These are phyloP conservation scores for Entosphenus tridentatus DNA, from an alignment of 2,113 vertebrate species.

Conservation along the genomic window DNA sequence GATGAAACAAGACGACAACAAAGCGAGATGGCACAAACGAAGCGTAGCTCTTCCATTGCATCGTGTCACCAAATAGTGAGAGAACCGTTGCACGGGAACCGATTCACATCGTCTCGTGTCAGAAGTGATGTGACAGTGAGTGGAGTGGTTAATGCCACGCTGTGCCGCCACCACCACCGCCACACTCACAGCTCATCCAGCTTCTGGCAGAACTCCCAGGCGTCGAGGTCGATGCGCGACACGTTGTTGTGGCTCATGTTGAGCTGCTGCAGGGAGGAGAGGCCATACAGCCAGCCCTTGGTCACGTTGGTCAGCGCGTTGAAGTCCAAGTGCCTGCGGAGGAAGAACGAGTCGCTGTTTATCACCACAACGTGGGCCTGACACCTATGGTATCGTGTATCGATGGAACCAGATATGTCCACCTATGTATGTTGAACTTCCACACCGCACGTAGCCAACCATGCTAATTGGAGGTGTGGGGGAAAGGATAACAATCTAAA, in stretches of 20 bases:
- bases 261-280: constrained; percentile 57
- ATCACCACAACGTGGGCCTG: too few species aligned
- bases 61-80: neutral
- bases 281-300: constrained; percentile 89
- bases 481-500: too few species aligned
- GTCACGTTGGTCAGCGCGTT: constrained; percentile 88
- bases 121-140: constrained; percentile 21
- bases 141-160: constrained; percentile 18
- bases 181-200: constrained; percentile 70
- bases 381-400: too few species aligned
- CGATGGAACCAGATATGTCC: too few species aligned
- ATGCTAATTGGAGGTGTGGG: too few species aligned
- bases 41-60: constrained; percentile 4
- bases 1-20: neutral
- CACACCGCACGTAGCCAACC: too few species aligned
- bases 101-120: constrained; percentile 27
- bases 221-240: constrained; percentile 55
- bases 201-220: constrained; percentile 94
- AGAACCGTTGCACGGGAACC: constrained; percentile 24
- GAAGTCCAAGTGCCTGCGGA: constrained; percentile 64
- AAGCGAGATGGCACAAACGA: neutral
- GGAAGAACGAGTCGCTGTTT: constrained; percentile 5
- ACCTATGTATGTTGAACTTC: too few species aligned
- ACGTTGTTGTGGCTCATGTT: constrained; percentile 63
- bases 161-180: constrained; percentile 21